phyloP scores from a whole-genome alignment of 2,113 vertebrate species.

The Crotalus helleri region DNA sequence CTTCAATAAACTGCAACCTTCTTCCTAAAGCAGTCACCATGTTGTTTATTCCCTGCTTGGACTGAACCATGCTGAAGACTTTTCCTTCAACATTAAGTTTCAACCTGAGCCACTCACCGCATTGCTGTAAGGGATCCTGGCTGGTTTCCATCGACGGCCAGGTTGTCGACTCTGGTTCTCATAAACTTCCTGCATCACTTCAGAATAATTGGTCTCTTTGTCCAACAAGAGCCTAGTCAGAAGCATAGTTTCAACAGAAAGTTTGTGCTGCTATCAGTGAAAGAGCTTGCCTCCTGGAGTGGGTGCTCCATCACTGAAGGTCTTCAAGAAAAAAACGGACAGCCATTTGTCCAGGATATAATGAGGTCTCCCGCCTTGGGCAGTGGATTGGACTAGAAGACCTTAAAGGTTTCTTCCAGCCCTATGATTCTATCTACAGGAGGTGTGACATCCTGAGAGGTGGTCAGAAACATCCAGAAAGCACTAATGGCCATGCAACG shows the following conservation, averaged over 20 bases:
- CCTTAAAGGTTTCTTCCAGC: too few species aligned
- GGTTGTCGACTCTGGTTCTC: conserved; percentile 55
- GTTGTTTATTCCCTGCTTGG: too few species aligned
- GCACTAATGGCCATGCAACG: too few species aligned
- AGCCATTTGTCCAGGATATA: neutral
- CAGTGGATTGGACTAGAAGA: too few species aligned
- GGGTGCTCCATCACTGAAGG: neutral
- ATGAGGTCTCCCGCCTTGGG: neutral
- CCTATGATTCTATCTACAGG: too few species aligned
- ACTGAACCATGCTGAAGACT: too few species aligned
- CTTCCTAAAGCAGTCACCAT: too few species aligned
- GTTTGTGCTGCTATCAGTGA: neutral
- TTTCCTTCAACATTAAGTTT: too few species aligned
- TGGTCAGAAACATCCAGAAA: too few species aligned
- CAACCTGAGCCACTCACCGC: conserved; percentile 37
- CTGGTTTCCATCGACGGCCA: conserved; percentile 39
- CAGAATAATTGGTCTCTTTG: conserved; percentile 49
- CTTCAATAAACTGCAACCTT: too few species aligned
- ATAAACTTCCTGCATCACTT: conserved; percentile 67
- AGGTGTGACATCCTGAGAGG: too few species aligned
- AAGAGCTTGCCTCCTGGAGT: neutral
- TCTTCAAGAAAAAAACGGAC: neutral
- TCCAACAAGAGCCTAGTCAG: conserved; percentile 58
- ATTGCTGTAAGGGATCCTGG: conserved; percentile 1
- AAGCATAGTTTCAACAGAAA: neutral